Percentiles rank a stretch among this genome's conserved stretches.
Conservation (phyloP, 2,888 invertebrate genomes). For the Sinohyriopsis cumingii region DNA sequence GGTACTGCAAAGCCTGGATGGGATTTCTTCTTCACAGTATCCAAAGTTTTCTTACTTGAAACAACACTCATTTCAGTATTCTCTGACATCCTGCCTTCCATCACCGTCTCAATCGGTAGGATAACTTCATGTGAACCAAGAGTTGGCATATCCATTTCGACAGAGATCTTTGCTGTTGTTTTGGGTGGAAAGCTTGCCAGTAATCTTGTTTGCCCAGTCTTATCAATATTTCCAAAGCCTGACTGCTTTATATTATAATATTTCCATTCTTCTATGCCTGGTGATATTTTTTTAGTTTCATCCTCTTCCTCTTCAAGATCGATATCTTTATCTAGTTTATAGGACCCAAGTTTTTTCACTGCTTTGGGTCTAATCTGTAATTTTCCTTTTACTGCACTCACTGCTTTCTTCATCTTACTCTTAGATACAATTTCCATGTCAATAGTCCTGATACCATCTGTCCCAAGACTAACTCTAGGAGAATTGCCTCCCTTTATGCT, state of each 20-base stretch:
- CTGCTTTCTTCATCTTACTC: constrained; percentile 3
- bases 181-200: constrained; percentile 46
- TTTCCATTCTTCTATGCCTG: constrained; percentile 21
- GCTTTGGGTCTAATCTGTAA: constrained; percentile 7
- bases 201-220: constrained; percentile 10
- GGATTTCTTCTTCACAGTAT: constrained; percentile 20
- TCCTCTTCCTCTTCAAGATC: background rate
- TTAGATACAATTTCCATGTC: constrained; percentile 1
- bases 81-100: constrained; percentile 17
- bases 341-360: constrained; percentile 13
- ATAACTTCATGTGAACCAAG: constrained; percentile 29
- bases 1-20: background rate
- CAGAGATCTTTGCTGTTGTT: constrained; percentile 54
- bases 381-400: constrained; percentile 11
- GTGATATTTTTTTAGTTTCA: background rate
- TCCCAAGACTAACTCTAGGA: background rate
- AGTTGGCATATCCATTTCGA: constrained; percentile 11
- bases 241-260: constrained; percentile 15
- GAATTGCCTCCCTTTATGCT: constrained; percentile 1
- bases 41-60: constrained; percentile 16
- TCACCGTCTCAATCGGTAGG: constrained; percentile 46
- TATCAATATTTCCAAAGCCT: constrained; percentile 6
- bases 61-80: constrained; percentile 10
- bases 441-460: background rate
- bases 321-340: constrained; percentile 17